Percentiles rank a stretch among this genome's conserved stretches.
Conservation (phyloP, 2,888 invertebrate species). For the Caenorhabditis doughertyi region DNA sequence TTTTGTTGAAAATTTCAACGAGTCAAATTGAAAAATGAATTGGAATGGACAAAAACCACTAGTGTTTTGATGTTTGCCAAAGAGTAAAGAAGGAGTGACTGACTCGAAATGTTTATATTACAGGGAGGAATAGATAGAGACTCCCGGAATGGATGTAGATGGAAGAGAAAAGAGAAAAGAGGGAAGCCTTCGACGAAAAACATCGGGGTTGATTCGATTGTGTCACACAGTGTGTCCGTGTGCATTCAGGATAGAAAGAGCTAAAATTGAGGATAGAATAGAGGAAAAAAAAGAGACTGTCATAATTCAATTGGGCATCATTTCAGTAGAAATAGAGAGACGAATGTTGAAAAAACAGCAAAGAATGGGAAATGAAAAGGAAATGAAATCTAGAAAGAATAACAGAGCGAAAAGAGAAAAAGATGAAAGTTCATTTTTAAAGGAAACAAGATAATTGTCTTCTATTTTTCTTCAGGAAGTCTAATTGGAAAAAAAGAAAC, state of each 20-base stretch:
- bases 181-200: conserved; percentile 19
- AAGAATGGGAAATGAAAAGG: background rate
- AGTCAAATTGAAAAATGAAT: conserved; percentile 12
- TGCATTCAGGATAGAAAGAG: conserved; percentile 20
- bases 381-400: background rate
- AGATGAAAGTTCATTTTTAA: background rate
- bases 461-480: background rate
- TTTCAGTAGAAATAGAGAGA: too few relatives aligned
- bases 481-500: too few relatives aligned
- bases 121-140: conserved; percentile 27
- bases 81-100: conserved; percentile 35
- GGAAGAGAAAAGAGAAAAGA: conserved; percentile 23
- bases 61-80: conserved; percentile 49
- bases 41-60: conserved; percentile 43
- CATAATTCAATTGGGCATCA: conserved; percentile 41
- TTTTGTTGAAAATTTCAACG: conserved; percentile 13
- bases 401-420: background rate
- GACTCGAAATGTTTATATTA: conserved; percentile 43
- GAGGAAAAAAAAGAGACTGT: conserved; percentile 6
- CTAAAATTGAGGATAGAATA: conserved; percentile 10
- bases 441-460: background rate
- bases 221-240: conserved; percentile 20
- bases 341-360: background rate
- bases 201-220: conserved; percentile 50
- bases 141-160: conserved; percentile 42